phyloP scores from a whole-genome alignment of 2,888 invertebrate species.

The Caprella mutica region DNA sequence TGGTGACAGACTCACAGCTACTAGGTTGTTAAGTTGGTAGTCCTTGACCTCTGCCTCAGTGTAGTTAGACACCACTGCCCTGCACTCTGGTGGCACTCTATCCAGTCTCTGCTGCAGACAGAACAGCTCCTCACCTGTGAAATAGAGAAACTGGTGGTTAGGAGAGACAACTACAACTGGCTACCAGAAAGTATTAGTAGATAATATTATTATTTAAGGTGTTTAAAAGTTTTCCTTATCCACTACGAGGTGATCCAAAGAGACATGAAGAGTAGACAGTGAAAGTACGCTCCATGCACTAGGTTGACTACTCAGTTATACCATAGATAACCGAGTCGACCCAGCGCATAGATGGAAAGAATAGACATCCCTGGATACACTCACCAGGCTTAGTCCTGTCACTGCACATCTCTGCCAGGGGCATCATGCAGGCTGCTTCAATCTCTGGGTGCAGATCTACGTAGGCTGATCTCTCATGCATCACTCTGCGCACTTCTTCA shows the following conservation, averaged over 20 bases:
- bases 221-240: too few species aligned
- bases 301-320: too few species aligned
- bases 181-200: too few species aligned
- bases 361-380: too few species aligned
- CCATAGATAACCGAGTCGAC: too few species aligned
- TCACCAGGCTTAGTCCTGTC: slow-evolving; percentile 64
- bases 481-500: slow-evolving; percentile 74
- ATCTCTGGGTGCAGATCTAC: slow-evolving; percentile 90
- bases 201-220: too few species aligned
- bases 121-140: slow-evolving; percentile 44
- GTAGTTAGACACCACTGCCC: slow-evolving; percentile 19
- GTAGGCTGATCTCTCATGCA: slow-evolving; percentile 82
- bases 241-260: too few species aligned
- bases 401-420: slow-evolving; percentile 69
- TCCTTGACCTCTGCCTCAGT: slow-evolving; percentile 61
- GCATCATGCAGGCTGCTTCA: slow-evolving; percentile 76
- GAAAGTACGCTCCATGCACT: too few species aligned
- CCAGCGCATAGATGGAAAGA: too few species aligned
- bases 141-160: too few species aligned
- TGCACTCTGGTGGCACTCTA: slow-evolving; percentile 17
- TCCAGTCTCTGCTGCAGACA: slow-evolving; percentile 28
- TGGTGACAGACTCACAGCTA: slow-evolving; percentile 67
- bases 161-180: too few species aligned
- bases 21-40: slow-evolving; percentile 75
- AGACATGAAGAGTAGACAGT: too few species aligned